These are phyloP conservation scores for Mormyrus iriodes DNA, from an alignment of 2,113 vertebrate species.

Conservation along the genomic window DNA sequence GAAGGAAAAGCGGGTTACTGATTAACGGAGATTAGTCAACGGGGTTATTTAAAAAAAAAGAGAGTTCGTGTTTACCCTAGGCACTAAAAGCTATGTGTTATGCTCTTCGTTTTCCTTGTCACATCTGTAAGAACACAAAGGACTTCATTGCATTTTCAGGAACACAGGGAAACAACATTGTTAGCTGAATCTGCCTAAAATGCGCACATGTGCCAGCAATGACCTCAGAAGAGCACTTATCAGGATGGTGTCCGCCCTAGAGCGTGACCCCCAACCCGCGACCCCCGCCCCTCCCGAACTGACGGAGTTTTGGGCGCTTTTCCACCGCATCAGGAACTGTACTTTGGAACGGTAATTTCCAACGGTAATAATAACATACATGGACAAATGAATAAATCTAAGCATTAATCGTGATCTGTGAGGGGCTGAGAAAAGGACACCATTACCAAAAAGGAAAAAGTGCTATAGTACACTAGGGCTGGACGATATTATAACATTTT, in stretches of 20 bases:
- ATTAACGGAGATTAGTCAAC: constrained; percentile 28
- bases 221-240: not conserved
- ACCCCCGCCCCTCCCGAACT: not conserved
- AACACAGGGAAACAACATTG: constrained; percentile 18
- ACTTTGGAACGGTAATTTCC: not conserved
- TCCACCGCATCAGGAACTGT: not conserved
- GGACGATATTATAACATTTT: too few species aligned
- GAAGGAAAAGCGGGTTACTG: not conserved
- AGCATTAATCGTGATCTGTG: too few species aligned
- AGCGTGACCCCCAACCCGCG: not conserved
- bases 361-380: too few species aligned
- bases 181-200: not conserved
- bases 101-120: constrained; percentile 66
- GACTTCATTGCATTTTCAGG: constrained; percentile 26
- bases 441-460: too few species aligned
- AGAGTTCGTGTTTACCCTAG: constrained; percentile 65
- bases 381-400: too few species aligned
- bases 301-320: not conserved
- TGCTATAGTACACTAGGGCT: too few species aligned
- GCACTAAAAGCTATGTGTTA: constrained; percentile 71
- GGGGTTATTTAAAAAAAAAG: constrained; percentile 43
- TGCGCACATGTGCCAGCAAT: not conserved
- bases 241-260: not conserved
- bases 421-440: too few species aligned
- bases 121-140: constrained; percentile 72